Evolutionary conservation across 2,797 vertebrate genomes (phyloP).

Genomic region (Galago senegalensis): DNA sequence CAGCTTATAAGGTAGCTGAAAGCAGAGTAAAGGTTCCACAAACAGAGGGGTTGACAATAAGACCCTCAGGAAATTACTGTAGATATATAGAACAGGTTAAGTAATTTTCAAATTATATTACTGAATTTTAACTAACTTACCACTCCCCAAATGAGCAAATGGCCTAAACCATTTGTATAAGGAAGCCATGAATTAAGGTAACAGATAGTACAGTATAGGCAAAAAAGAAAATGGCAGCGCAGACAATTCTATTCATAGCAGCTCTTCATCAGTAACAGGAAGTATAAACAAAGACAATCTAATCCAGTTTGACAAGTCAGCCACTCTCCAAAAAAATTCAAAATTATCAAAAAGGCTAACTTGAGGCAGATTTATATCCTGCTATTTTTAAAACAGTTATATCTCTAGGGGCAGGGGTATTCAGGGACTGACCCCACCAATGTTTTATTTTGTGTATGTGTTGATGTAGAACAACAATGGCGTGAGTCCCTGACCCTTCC

Average conservation of each 20-base stretch:
- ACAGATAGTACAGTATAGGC: background rate
- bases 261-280: background rate
- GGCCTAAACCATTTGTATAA: background rate
- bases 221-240: constrained; percentile 7
- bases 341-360: constrained; percentile 50
- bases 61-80: background rate
- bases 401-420: no score
- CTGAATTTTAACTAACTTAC: constrained; percentile 33
- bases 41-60: background rate
- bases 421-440: no score
- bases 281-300: background rate
- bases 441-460: no score
- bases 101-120: background rate
- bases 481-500: no score
- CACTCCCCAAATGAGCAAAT: background rate
- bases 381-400: background rate
- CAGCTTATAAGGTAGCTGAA: background rate
- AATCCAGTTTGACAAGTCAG: background rate
- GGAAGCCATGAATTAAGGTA: background rate
- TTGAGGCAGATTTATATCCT: background rate
- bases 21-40: background rate
- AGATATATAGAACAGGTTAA: background rate
- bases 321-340: background rate
- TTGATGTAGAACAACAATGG: no score
- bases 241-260: background rate